These are phyloP conservation scores for Elaphurus davidianus DNA, from an alignment of 2,113 vertebrate species.

Conservation along the genomic window DNA sequence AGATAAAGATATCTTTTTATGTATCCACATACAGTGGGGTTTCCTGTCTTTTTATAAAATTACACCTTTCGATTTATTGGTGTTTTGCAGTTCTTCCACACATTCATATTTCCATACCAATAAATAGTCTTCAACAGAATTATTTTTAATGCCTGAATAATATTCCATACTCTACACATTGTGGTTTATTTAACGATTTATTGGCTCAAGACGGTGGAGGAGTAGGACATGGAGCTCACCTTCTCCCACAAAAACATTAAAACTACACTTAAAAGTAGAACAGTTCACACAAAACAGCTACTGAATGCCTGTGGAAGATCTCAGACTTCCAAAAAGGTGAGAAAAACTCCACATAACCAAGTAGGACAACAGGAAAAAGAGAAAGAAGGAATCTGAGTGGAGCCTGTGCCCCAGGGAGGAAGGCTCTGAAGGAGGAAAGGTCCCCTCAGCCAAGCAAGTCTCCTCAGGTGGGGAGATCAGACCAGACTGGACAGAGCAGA, in stretches of 20 bases:
- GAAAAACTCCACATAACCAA: neutral
- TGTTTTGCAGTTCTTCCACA: neutral
- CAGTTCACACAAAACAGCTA: neutral
- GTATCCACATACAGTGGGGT: neutral
- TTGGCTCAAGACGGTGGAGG: neutral
- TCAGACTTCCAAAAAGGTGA: accelerated
- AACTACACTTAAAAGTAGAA: neutral
- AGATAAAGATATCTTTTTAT: neutral
- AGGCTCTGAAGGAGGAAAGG: neutral
- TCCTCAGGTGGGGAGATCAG: neutral
- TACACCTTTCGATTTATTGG: neutral
- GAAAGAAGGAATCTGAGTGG: neutral
- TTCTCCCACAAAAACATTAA: neutral
- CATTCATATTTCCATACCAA: neutral
- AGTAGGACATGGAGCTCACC: neutral
- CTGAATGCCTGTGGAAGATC: neutral
- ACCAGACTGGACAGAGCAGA: neutral
- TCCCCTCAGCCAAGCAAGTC: neutral
- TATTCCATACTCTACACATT: neutral
- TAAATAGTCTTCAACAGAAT: neutral
- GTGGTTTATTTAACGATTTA: neutral
- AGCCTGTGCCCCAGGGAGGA: accelerated
- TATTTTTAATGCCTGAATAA: neutral
- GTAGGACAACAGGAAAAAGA: neutral
- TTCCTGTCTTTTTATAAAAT: neutral